Percentiles rank a stretch among this genome's conserved stretches.
Conservation (phyloP, 2,797 vertebrate species). For the Anguilla megastoma region DNA sequence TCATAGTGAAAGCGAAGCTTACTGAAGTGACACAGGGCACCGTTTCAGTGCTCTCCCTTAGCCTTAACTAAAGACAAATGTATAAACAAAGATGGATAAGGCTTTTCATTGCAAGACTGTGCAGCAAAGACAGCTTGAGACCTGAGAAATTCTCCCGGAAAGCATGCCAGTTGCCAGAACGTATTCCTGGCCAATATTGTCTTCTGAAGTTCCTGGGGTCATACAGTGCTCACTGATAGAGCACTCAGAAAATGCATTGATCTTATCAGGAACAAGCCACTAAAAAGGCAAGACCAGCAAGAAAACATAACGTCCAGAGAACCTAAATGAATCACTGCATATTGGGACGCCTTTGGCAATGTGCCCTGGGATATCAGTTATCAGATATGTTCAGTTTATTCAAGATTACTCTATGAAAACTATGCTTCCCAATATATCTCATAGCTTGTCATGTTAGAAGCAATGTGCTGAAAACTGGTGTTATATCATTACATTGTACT, state of each 20-base stretch:
- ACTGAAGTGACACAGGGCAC: constrained; percentile 72
- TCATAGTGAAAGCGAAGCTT: constrained; percentile 77
- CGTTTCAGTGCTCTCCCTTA: constrained; percentile 53
- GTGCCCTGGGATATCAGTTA: not conserved
- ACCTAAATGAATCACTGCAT: not conserved
- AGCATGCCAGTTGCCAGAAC: not conserved
- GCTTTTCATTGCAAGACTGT: constrained; percentile 40
- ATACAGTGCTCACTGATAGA: not conserved
- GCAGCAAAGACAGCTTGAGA: constrained; percentile 23
- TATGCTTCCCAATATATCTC: not conserved
- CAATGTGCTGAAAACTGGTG: not conserved
- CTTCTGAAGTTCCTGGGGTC: not conserved
- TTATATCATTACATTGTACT: not conserved
- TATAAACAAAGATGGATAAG: constrained; percentile 69
- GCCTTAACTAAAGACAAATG: constrained; percentile 74
- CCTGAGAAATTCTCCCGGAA: constrained; percentile 26
- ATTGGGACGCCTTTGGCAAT: not conserved
- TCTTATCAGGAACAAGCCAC: not conserved
- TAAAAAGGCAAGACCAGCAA: not conserved
- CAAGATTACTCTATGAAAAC: not conserved
- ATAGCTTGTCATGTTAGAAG: not conserved
- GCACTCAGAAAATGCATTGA: not conserved
- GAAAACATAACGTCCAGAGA: not conserved
- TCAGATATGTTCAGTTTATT: not conserved
- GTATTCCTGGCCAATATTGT: not conserved